Conservation (phyloP, 1,140 invertebrate species). For the Triops longicaudatus region DNA sequence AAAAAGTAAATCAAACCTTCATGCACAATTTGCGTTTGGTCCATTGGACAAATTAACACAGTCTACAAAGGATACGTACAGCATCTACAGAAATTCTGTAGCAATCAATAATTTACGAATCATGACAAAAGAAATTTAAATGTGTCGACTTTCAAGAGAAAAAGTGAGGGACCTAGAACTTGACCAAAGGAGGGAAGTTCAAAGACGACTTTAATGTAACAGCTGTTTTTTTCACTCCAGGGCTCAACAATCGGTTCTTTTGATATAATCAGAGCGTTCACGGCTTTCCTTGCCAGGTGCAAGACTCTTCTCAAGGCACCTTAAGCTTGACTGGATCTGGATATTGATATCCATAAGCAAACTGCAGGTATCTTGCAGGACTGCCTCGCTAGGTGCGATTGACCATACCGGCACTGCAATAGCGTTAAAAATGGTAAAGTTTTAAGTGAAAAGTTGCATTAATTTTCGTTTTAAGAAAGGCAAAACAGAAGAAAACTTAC, state of each 20-base stretch:
- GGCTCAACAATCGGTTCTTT: slow-evolving; percentile 24
- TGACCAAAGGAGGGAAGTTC: too few relatives aligned
- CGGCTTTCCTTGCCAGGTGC: slow-evolving; percentile 1
- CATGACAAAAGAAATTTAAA: too few relatives aligned
- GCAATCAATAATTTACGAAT: too few relatives aligned
- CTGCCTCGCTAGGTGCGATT: slow-evolving; percentile 10
- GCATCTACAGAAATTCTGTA: too few relatives aligned
- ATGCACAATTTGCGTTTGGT: too few relatives aligned
- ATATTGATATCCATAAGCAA: slow-evolving; percentile 25
- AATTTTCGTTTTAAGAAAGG: not conserved
- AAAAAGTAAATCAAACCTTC: too few relatives aligned
- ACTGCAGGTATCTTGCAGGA: slow-evolving; percentile 17
- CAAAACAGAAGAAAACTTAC: slow-evolving; percentile 6
- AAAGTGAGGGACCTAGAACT: too few relatives aligned
- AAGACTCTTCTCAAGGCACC: slow-evolving; percentile 16
- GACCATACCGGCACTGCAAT: slow-evolving; percentile 1
- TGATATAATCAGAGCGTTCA: slow-evolving; percentile 24
- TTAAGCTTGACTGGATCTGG: slow-evolving; percentile 20
- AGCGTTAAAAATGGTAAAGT: not conserved
- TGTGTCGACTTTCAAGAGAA: too few relatives aligned
- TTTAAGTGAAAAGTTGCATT: not conserved
- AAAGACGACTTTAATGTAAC: too few relatives aligned
- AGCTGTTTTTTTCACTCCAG: too few relatives aligned
- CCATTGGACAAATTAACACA: too few relatives aligned
- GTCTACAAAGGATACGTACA: too few relatives aligned